Conservation (phyloP, 2,888 invertebrate genomes). For the Iselma pallidipennis region DNA sequence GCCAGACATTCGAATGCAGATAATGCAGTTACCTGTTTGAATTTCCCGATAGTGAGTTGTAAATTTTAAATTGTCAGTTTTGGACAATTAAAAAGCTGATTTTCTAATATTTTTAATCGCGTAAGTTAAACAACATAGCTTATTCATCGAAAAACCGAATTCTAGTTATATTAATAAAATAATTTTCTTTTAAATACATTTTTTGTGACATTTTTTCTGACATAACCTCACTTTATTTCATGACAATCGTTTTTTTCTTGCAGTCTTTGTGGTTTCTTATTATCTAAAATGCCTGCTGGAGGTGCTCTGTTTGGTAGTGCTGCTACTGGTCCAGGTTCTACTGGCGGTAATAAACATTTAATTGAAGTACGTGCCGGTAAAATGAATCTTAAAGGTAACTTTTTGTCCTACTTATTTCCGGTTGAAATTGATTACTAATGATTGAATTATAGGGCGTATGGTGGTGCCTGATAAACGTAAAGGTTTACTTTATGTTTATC, state of each 20-base stretch:
- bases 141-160: too few relatives aligned
- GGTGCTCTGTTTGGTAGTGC: constrained; percentile 77
- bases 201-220: not conserved
- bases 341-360: constrained; percentile 84
- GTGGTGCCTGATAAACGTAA: constrained; percentile 94
- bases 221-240: not conserved
- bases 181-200: not conserved
- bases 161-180: not conserved
- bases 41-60: not conserved
- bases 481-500: constrained; percentile 92
- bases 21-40: not conserved
- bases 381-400: constrained; percentile 86
- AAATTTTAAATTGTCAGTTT: not conserved
- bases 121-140: not conserved
- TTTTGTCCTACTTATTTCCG: not conserved
- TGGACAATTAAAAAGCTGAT: too few relatives aligned
- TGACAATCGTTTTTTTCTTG: not conserved
- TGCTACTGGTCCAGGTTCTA: constrained; percentile 75
- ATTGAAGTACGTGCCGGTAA: constrained; percentile 96
- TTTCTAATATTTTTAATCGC: too few relatives aligned
- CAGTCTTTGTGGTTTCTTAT: not conserved
- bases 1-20: not conserved
- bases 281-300: constrained; percentile 62
- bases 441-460: constrained; percentile 63
- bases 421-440: not conserved